Base-by-base conservation (phyloP, 2,797 vertebrate species). In the Eidolon dupreanum region DNA sequence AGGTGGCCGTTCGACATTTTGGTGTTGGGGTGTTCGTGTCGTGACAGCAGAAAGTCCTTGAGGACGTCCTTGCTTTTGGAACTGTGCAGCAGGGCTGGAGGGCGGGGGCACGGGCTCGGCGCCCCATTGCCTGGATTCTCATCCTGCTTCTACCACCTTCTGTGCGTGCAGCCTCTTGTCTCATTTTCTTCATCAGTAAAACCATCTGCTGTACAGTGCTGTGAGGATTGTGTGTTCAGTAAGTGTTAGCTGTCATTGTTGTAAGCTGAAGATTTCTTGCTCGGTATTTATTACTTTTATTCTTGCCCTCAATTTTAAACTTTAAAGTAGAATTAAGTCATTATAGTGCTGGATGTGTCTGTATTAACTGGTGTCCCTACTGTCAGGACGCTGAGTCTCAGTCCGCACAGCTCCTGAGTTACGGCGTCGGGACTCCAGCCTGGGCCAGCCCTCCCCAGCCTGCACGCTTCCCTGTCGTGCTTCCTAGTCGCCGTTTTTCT, bases 381-480 rank as follows among this genome's bases (percentile, higher is more conserved):
- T 38, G 68, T 88, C 13, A 84, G 66, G 51, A 38, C 26, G 10
- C 20, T 51, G 19, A 85, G 22, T n/a, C 31, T 93, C 15, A 15
- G 49, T 15, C 49, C 15, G 49, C 49, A 49, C 13, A 66, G 49
- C 46, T 66, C 3, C 46, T 3, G 1, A 7, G 43, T 4, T 51
- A 13, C 28, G 16, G 75, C 11, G 31, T 7, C n/a, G 53, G 41
- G 3, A 28, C 55, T 26, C 12, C 31, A 26, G 46, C 38, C 53
- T 51, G 28, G 16, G 1, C 41, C 28, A 19, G 20, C 22, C 33
- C 41, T 73, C 2, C 41, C 4, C 26, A 28, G 26, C 16, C 10
- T 8, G 0, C 13, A 13, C 2, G 0, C 28, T 36, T 16, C 6
- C 55, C 10, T 8, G 17, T 12, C 1, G 31, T 31, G 41, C 55